These are phyloP conservation scores for Oncorhynchus nerka DNA, from an alignment of 2,113 vertebrate genomes.

Conservation along the genomic window DNA sequence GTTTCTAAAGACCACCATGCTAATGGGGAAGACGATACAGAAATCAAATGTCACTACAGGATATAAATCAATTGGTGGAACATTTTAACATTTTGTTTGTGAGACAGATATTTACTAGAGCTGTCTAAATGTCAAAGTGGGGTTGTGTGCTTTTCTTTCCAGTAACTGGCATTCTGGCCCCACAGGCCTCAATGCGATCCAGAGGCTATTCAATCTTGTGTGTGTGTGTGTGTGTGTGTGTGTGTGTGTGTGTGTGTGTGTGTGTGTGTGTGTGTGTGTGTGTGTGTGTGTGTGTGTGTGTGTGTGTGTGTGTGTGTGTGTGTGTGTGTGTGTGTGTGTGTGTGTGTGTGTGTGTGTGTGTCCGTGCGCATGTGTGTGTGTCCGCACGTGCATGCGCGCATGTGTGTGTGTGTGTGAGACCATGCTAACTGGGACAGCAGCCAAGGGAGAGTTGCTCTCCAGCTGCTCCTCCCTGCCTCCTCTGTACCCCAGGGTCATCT, in stretches of 20 bases:
- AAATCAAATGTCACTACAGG: no score
- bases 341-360: neutral
- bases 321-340: constrained; percentile 7
- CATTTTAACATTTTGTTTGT: no score
- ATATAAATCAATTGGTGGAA: no score
- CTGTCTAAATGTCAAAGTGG: neutral
- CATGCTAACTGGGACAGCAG: constrained; percentile 45
- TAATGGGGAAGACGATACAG: no score
- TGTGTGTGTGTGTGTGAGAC: neutral
- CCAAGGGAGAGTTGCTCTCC: constrained; percentile 60
- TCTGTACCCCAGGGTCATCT: constrained; percentile 34
- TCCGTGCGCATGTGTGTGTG: neutral
- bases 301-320: neutral
- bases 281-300: neutral
- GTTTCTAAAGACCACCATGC: no score
- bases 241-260: neutral
- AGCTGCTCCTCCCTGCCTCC: constrained; percentile 55
- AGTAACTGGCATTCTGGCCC: neutral
- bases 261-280: neutral
- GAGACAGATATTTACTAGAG: neutral
- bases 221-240: neutral
- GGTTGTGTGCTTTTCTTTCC: neutral
- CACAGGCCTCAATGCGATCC: neutral
- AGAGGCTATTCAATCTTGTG: neutral
- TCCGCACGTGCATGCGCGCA: neutral